Percentiles rank a stretch among this genome's conserved stretches.
These are phyloP conservation scores for Cristatella mucedo DNA, from an alignment of 2,888 invertebrate genomes.

Conservation along the genomic window DNA sequence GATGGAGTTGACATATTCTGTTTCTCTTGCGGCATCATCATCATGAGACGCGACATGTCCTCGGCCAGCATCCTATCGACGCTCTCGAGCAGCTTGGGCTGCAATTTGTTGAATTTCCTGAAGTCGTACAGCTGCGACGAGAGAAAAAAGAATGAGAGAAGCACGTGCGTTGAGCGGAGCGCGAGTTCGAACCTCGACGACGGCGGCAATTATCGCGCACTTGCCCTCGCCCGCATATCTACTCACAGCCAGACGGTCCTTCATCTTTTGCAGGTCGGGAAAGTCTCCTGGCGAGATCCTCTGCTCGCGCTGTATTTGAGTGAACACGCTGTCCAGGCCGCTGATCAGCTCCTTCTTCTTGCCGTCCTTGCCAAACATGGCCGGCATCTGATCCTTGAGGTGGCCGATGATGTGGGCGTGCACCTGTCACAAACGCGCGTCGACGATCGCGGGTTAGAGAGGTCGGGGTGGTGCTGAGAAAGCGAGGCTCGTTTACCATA, in stretches of 20 bases:
- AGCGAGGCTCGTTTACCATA: no score
- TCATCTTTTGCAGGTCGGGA: constrained; percentile 93
- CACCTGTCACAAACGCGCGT: constrained; percentile 51
- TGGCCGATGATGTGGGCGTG: constrained; percentile 94
- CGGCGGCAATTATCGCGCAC: no score
- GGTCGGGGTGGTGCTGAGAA: no score
- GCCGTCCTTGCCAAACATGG: constrained; percentile 84
- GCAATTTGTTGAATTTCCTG: constrained; percentile 75
- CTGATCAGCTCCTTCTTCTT: constrained; percentile 92
- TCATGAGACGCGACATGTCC: constrained; percentile 87
- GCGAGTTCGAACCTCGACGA: no score
- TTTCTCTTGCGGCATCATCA: constrained; percentile 82
- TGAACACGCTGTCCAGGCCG: constrained; percentile 73
- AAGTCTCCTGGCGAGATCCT: constrained; percentile 89
- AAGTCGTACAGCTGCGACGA: constrained; percentile 51
- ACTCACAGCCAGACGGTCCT: constrained; percentile 39
- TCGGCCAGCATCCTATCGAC: constrained; percentile 91
- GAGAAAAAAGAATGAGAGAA: background rate
- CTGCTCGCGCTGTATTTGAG: constrained; percentile 73
- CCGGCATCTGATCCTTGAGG: constrained; percentile 86
- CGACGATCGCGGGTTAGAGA: no score
- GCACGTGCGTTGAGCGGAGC: background rate
- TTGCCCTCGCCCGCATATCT: no score
- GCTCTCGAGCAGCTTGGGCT: constrained; percentile 71
- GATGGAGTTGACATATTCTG: constrained; percentile 14